These are phyloP conservation scores for Meloidogyne floridensis DNA, from an alignment of 1,140 invertebrate species.

Conservation along the genomic window DNA sequence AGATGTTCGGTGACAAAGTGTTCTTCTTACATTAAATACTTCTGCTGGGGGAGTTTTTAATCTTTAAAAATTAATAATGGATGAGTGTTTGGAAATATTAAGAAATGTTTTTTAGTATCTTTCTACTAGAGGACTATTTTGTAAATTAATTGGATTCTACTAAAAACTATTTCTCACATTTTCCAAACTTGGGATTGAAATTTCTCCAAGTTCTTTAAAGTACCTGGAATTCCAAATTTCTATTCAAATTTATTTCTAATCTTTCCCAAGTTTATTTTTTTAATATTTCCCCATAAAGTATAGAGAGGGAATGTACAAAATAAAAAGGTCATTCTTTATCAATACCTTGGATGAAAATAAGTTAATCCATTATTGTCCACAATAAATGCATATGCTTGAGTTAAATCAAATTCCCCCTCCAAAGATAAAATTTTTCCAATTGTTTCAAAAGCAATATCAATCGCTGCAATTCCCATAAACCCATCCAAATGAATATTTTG, in stretches of 20 bases:
- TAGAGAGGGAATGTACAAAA: not conserved
- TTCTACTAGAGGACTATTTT: no score
- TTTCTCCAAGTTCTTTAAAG: no score
- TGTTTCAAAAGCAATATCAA: constrained; percentile 50
- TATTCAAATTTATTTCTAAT: no score
- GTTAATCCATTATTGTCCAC: constrained; percentile 65
- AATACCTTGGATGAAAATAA: constrained; percentile 56
- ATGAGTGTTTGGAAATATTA: no score
- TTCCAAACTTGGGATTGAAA: no score
- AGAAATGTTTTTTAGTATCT: no score
- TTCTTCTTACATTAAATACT: constrained; percentile 55
- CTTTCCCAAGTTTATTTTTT: no score
- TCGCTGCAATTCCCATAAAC: constrained; percentile 54
- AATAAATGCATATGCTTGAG: constrained; percentile 55
- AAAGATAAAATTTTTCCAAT: constrained; percentile 25
- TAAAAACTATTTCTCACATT: no score
- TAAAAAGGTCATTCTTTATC: not conserved
- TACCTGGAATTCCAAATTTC: no score
- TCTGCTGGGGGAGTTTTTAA: constrained; percentile 48
- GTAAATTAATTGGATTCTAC: no score
- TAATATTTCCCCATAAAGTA: not conserved
- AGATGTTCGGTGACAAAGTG: constrained; percentile 58
- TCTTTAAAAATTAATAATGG: constrained; percentile 11
- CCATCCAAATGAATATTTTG: constrained; percentile 19
- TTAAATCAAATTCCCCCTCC: constrained; percentile 25